These are phyloP conservation scores for Amblyjoppa proteus DNA, from an alignment of 2,888 invertebrate species.

Conservation along the genomic window DNA sequence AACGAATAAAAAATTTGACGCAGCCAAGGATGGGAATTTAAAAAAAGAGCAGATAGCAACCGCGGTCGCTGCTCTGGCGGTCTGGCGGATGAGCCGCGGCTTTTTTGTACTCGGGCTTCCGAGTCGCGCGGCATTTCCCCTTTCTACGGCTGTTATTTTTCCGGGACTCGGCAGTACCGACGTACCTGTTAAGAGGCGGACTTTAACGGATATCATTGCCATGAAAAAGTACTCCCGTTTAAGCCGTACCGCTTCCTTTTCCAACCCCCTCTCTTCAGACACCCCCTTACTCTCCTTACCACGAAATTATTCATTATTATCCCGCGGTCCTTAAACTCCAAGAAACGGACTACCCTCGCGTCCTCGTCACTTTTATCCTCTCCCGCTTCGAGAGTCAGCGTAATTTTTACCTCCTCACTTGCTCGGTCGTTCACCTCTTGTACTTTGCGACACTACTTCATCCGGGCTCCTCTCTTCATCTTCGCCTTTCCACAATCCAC, in stretches of 20 bases:
- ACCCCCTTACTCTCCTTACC: constrained; percentile 53
- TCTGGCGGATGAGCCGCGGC: constrained; percentile 42
- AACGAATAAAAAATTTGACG: constrained; percentile 30
- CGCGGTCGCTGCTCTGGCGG: constrained; percentile 31
- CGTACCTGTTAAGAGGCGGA: constrained; percentile 48
- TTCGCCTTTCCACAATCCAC: constrained; percentile 25
- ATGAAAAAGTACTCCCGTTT: constrained; percentile 74
- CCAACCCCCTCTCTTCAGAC: neutral
- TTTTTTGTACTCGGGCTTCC: constrained; percentile 41
- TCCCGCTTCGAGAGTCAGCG: constrained; percentile 42
- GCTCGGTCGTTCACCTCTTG: constrained; percentile 32
- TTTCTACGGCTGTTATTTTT: constrained; percentile 29
- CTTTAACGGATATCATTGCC: constrained; percentile 71
- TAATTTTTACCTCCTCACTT: constrained; percentile 46
- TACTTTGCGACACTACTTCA: constrained; percentile 39
- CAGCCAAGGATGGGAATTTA: neutral
- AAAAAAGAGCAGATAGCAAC: constrained; percentile 33
- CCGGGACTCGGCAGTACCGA: neutral
- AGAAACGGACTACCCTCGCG: neutral
- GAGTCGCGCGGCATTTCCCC: constrained; percentile 11
- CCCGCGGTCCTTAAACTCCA: constrained; percentile 44
- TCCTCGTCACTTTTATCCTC: constrained; percentile 38
- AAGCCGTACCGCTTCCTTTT: constrained; percentile 73
- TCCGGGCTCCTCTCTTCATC: constrained; percentile 17
- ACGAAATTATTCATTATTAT: constrained; percentile 82